Evolutionary conservation across 2,888 invertebrate genomes (phyloP).

Genomic region (Pseudococcus longispinus): DNA sequence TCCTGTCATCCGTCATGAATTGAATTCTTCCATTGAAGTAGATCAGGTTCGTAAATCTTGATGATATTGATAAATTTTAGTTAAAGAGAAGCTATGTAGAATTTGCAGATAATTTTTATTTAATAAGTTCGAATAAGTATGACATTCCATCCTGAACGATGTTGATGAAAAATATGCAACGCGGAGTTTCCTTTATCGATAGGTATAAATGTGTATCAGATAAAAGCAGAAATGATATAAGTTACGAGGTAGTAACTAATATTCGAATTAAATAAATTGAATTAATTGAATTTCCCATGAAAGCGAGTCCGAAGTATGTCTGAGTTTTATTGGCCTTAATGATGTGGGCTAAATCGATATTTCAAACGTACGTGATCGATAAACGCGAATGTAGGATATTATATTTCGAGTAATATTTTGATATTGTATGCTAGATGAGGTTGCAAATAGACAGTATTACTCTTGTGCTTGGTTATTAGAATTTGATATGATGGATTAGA

Average conservation of each 20-base stretch:
- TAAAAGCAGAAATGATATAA: neutral
- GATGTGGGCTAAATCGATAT: neutral
- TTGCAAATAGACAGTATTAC: neutral
- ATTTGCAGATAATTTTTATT: too few species aligned
- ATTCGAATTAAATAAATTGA: neutral
- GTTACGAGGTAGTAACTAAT: too few species aligned
- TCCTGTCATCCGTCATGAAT: neutral
- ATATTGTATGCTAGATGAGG: neutral
- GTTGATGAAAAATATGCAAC: neutral
- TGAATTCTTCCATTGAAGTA: neutral
- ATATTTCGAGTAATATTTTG: neutral
- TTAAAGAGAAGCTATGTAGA: too few species aligned
- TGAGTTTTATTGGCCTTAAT: neutral
- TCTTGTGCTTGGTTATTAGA: neutral
- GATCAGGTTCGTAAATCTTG: neutral
- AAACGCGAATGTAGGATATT: neutral
- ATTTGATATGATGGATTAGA: neutral
- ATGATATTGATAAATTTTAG: neutral
- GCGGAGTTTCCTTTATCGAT: neutral
- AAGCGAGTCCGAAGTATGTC: neutral
- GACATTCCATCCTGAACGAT: too few species aligned
- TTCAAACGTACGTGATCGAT: neutral
- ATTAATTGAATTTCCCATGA: neutral
- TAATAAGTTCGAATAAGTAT: too few species aligned
- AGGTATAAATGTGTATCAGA: neutral